Evolutionary conservation across 2,888 invertebrate species (phyloP).

Genomic region (Syritta pipiens): DNA sequence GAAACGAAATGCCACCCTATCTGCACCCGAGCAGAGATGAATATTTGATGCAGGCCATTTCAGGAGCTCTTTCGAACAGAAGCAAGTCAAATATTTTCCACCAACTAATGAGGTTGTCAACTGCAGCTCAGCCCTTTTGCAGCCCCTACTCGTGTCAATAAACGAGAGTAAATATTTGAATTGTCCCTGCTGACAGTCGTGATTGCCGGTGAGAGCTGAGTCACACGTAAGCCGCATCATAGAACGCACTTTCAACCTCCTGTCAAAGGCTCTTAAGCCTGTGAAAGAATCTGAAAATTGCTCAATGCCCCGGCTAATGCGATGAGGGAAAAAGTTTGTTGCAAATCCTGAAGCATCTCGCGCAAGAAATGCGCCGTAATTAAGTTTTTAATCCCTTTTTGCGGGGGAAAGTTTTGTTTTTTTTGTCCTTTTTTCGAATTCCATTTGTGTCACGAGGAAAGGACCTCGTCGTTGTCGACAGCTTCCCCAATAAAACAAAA

Average conservation of each 20-base stretch:
- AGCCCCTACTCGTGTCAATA: background rate
- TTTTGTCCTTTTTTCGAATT: background rate
- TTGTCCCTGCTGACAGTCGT: background rate
- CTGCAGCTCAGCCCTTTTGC: background rate
- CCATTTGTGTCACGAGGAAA: background rate
- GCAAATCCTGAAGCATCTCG: too few species aligned
- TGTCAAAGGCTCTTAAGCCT: background rate
- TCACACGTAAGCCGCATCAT: background rate
- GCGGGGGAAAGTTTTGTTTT: background rate
- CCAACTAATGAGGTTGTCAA: conserved; percentile 1
- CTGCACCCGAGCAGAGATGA: background rate
- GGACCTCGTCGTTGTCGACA: background rate
- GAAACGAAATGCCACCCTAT: too few species aligned
- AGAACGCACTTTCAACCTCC: background rate
- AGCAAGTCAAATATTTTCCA: background rate
- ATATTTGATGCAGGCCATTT: background rate
- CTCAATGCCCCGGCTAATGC: background rate
- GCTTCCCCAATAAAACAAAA: conserved; percentile 43
- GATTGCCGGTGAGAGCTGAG: background rate
- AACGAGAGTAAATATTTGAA: background rate
- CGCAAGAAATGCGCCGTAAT: conserved; percentile 38
- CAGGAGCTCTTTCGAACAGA: too few species aligned
- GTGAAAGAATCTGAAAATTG: background rate
- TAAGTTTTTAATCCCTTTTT: conserved; percentile 47
- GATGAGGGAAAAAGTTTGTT: background rate